These are phyloP conservation scores for Tuta absoluta DNA, from an alignment of 2,888 invertebrate genomes.

Conservation along the genomic window DNA sequence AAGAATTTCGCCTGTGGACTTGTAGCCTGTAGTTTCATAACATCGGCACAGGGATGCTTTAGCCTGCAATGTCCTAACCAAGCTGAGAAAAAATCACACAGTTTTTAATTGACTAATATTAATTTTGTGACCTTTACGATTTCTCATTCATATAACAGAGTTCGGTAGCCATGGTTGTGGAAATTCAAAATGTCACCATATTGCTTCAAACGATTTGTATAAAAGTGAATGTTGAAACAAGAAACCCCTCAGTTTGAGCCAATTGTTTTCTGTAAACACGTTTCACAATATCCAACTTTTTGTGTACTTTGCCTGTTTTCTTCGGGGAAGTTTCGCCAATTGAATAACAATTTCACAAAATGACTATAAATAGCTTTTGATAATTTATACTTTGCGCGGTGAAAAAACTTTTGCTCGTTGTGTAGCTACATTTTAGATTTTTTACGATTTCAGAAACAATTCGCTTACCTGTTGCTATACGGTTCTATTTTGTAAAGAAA, in stretches of 20 bases:
- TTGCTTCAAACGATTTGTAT: background rate
- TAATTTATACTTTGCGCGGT: background rate
- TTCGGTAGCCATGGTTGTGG: background rate
- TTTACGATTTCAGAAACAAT: background rate
- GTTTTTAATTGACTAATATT: no score
- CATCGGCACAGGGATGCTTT: no score
- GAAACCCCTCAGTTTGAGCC: background rate
- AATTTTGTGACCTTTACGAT: no score
- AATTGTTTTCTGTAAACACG: background rate
- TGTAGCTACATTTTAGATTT: background rate
- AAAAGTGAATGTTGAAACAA: background rate
- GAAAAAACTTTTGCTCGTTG: background rate
- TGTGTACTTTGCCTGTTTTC: conserved; percentile 2
- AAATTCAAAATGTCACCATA: background rate
- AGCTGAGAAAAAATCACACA: no score
- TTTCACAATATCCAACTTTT: conserved; percentile 15
- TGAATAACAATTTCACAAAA: conserved; percentile 18
- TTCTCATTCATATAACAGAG: no score
- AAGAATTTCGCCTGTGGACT: no score
- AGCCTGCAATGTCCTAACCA: no score
- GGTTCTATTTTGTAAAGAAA: background rate
- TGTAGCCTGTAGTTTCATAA: no score
- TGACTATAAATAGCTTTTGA: conserved; percentile 1
- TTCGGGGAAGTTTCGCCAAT: conserved; percentile 1
- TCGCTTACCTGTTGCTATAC: background rate